Evolutionary conservation across 2,113 vertebrate genomes (phyloP).

Genomic region (Callocephalon fimbriatum): DNA sequence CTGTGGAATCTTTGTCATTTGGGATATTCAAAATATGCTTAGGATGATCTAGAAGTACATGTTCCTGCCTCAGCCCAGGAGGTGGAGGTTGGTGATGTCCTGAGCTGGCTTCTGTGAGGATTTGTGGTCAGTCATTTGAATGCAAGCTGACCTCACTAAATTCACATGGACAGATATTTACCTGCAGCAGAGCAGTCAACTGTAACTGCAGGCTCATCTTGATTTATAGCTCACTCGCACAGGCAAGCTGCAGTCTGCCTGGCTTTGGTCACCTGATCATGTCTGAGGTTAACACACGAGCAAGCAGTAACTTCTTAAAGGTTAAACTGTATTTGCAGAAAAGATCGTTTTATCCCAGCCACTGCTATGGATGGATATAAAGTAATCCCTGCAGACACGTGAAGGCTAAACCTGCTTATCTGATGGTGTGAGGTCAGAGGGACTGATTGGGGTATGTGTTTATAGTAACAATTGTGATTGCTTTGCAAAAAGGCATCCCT

Average conservation of each 20-base stretch:
- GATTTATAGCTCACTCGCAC: background rate
- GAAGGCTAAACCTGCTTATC: conserved; percentile 12
- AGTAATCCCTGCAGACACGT: background rate
- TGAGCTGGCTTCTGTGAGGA: background rate
- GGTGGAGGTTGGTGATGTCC: background rate
- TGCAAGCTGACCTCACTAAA: background rate
- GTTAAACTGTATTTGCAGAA: conserved; percentile 4
- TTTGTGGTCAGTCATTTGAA: background rate
- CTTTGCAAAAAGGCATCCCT: background rate
- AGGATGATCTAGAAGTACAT: background rate
- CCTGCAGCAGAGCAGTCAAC: conserved; percentile 15
- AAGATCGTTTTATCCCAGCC: background rate
- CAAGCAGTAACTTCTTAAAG: conserved; percentile 40
- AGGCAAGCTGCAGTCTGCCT: background rate
- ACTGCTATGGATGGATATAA: background rate
- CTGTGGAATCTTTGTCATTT: background rate
- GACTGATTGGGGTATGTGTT: background rate
- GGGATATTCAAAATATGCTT: background rate
- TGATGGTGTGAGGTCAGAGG: background rate
- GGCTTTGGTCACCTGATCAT: background rate
- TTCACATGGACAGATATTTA: background rate
- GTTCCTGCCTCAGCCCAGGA: background rate
- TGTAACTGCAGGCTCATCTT: background rate
- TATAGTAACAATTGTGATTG: background rate
- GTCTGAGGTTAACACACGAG: background rate